Evolutionary conservation across 2,888 invertebrate species (phyloP).

Genomic region (Acanthosepion lycidas): DNA sequence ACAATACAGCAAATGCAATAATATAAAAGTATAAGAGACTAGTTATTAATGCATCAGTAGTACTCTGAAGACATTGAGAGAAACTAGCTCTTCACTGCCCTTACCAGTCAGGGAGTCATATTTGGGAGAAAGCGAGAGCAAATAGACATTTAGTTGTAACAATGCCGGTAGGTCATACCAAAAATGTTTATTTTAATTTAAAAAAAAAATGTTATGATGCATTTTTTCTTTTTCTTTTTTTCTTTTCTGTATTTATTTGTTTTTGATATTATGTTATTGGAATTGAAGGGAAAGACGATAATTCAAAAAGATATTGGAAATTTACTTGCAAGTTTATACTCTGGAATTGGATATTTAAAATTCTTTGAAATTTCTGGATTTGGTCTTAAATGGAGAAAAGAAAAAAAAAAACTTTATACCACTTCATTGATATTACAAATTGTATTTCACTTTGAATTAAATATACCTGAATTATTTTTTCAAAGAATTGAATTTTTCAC

Average conservation of each 20-base stretch:
- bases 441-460: not conserved
- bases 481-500: not conserved
- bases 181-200: not conserved
- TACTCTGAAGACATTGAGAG: not conserved
- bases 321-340: not conserved
- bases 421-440: not conserved
- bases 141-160: not conserved
- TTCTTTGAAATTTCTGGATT: not conserved
- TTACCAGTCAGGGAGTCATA: constrained; percentile 10
- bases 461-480: not conserved
- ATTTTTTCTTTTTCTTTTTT: not conserved
- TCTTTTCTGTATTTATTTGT: not conserved
- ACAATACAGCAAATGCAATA: constrained; percentile 1
- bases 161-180: not conserved
- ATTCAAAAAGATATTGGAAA: not conserved
- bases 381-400: not conserved
- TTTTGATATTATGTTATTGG: not conserved
- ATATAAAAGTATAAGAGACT: not conserved
- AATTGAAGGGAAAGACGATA: not conserved
- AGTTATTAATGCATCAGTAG: not conserved
- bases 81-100: constrained; percentile 16
- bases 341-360: constrained; percentile 17
- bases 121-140: not conserved
- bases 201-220: not conserved
- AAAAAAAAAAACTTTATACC: not conserved